Conservation (phyloP, 1,140 invertebrate species). For the Drosophila orosa region DNA sequence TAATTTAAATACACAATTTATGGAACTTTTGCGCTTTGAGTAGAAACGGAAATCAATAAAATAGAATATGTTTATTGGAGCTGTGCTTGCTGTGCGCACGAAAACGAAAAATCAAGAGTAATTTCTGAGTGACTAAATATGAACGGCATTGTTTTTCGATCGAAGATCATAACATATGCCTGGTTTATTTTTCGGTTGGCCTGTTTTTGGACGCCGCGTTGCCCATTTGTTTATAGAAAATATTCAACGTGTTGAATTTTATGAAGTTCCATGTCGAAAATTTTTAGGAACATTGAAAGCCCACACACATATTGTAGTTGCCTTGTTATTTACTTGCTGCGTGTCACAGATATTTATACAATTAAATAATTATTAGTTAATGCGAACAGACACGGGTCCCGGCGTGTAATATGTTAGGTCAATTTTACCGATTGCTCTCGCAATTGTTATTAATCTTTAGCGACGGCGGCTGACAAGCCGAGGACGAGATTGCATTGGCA, state of each 20-base stretch:
- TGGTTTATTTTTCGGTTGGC: constrained; percentile 29
- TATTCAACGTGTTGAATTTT: constrained; percentile 64
- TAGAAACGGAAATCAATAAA: constrained; percentile 76
- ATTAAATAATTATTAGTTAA: constrained; percentile 75
- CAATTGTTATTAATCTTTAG: constrained; percentile 66
- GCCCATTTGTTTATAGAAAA: constrained; percentile 62
- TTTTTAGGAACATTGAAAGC: constrained; percentile 31
- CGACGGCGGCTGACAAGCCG: constrained; percentile 62
- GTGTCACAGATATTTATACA: constrained; percentile 76
- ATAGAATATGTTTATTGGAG: constrained; percentile 65
- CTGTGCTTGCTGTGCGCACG: constrained; percentile 8
- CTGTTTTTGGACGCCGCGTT: constrained; percentile 36
- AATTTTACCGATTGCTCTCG: constrained; percentile 56
- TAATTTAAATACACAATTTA: constrained; percentile 59
- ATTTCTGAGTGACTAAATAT: constrained; percentile 44
- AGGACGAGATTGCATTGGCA: constrained; percentile 41
- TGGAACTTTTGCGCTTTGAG: constrained; percentile 50
- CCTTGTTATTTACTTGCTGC: constrained; percentile 31
- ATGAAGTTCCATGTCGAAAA: constrained; percentile 61
- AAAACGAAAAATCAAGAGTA: constrained; percentile 48
- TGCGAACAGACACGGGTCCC: constrained; percentile 56
- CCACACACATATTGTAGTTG: constrained; percentile 10
- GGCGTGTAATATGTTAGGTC: constrained; percentile 47
- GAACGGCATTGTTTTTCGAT: constrained; percentile 60
- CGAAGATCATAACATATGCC: constrained; percentile 36